Base-by-base conservation (phyloP, 2,797 vertebrate species). In the Takifugu rubripes region DNA sequence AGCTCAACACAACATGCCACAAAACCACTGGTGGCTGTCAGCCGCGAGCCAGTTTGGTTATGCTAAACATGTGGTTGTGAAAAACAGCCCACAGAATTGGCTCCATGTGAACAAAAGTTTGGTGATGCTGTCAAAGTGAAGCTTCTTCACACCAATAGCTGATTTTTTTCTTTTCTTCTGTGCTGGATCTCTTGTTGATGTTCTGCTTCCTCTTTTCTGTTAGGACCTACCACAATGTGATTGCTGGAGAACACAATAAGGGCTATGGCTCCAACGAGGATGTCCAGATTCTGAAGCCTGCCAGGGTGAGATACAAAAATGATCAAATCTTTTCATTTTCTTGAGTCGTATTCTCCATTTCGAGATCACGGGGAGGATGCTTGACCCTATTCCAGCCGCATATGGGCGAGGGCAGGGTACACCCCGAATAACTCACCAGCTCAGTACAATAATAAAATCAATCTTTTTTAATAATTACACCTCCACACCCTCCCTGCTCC, bases 221-320 rank as follows among this genome's bases (percentile, higher is more conserved):
- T 70, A 94, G 93, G 71, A 92, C 89, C 25, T 87, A 86, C n/a
- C 83, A 96, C 55, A 53, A 11, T 0, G 93, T 96, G 29, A 75
- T 95, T 5, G 72, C 85, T 8, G 93, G 94, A 3, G 92, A 92
- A 50, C 93, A 93, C 25, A 62, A 94, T 67, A 91, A 91, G 68
- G 61, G 75, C 3, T 70, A 55, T 0, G 45, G 71, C 1, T 64
- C 70, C 1, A 51, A 40, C 0, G 82, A 91, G 59, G 43, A 54
- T 0, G 43, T 89, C 64, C 94, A 95, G 85, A 27, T 76, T 1
- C 70, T 94, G 70, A 56, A 56, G 45, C 92, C 95, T 0, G 74
- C 74, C 31, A 36, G 88, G 91, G 93, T 95, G 25, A 73, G 70
- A 45, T n/a, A 11, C 11, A 0, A 0, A 15, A 17, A 1, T 11